Conservation (phyloP, 1,140 invertebrate genomes). For the Papilio glaucus region DNA sequence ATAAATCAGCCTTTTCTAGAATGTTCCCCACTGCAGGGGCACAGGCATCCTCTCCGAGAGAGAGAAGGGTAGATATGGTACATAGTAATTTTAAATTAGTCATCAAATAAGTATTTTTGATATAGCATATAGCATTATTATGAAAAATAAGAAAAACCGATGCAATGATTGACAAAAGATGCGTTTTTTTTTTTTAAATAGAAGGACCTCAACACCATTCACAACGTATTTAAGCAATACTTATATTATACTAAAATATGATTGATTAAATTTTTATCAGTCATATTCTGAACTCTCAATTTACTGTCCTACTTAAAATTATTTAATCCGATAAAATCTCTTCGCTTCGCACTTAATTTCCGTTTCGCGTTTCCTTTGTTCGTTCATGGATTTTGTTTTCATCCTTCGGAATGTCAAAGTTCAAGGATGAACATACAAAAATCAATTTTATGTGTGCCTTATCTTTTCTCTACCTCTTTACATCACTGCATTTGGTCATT, state of each 20-base stretch:
- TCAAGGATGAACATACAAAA: conserved; percentile 8
- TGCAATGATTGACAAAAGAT: no score
- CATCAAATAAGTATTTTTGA: no score
- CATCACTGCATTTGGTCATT: no score
- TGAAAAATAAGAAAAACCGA: no score
- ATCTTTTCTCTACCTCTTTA: not conserved
- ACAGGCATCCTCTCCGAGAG: no score
- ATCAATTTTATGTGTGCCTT: not conserved
- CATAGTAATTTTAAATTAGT: no score
- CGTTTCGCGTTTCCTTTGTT: conserved; percentile 24
- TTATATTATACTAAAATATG: not conserved
- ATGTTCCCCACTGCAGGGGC: no score
- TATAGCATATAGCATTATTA: no score
- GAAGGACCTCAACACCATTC: no score
- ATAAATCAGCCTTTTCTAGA: no score
- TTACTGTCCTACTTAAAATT: conserved; percentile 19
- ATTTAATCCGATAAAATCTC: conserved; percentile 25
- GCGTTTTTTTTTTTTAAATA: no score
- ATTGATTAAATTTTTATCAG: conserved; percentile 1
- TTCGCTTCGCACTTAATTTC: conserved; percentile 22
- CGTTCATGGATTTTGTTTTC: conserved; percentile 8
- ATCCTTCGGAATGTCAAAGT: conserved; percentile 1
- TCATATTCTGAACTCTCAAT: conserved; percentile 3
- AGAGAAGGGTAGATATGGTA: no score
- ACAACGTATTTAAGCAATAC: not conserved